Conservation (phyloP, 2,797 vertebrate species). For the Aldrovandia affinis region DNA sequence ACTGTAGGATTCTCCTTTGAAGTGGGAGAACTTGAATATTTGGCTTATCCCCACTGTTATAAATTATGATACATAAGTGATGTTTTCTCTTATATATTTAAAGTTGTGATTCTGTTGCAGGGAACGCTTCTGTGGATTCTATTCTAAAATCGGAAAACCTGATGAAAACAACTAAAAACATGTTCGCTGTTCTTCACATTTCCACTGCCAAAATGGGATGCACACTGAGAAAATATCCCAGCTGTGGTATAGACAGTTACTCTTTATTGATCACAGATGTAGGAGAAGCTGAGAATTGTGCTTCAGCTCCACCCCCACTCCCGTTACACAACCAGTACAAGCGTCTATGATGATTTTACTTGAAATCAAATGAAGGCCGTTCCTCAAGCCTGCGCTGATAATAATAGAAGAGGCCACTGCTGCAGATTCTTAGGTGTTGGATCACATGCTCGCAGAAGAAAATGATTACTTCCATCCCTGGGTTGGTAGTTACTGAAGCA, state of each 20-base stretch:
- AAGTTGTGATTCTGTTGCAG: background rate
- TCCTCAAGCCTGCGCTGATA: background rate
- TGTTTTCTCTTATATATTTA: background rate
- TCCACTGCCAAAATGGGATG: background rate
- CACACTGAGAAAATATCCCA: background rate
- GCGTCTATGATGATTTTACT: background rate
- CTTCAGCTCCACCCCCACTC: background rate
- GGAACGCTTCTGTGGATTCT: background rate
- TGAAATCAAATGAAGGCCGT: conserved; percentile 23
- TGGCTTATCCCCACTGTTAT: background rate
- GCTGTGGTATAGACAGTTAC: background rate
- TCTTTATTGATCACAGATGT: background rate
- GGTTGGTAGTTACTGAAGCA: background rate
- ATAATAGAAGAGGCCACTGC: background rate
- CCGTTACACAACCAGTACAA: background rate
- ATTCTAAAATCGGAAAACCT: background rate
- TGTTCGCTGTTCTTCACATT: background rate
- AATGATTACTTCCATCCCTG: background rate
- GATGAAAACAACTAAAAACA: background rate
- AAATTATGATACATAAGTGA: background rate
- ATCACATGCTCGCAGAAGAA: background rate
- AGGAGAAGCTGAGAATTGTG: background rate
- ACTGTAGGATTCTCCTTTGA: background rate
- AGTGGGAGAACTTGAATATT: background rate
- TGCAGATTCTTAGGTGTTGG: background rate